Base-by-base conservation (phyloP, 2,797 vertebrate genomes). In the Phaenicophaeus curvirostris region DNA sequence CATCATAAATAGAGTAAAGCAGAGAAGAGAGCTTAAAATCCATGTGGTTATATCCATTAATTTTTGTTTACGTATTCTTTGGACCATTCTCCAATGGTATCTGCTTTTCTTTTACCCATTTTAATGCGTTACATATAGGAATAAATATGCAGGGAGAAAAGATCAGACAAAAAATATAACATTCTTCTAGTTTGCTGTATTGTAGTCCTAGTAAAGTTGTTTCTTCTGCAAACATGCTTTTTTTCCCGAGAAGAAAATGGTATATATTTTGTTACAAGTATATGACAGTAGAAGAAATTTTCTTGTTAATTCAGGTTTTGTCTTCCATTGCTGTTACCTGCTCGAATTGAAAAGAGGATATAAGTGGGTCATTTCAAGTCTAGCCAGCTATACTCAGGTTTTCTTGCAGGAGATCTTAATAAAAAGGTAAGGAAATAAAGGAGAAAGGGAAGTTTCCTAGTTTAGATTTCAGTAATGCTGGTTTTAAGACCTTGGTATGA, bases 401-500 rank as follows among this genome's bases (percentile, higher is more conserved):
- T 83, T 85, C 46, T 75, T 83, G 24, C 68, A 62, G 54, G 13
- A 83, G 30, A 65, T 69, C n/a, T 57, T 91, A 33, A 91, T 87
- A 75, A 89, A 91, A 75, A 95, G 57, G 21, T 27, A 62, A 28
- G 16, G 39, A 77, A 87, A 75, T 72, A 96, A 95, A 95, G 83
- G 50, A 85, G 58, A 75, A 66, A 35, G 74, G 61, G n/a, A 85
- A 86, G 46, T 51, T 87, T 81, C 35, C 12, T 27, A 25, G 81
- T 81, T 85, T 17, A 55, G 44, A 19, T 87, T 87, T 87, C 76
- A 57, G 48, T 74, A 61, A 53, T 57, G 48, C 57, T 85, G 41
- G 31, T 72, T 87, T 54, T 83, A 76, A 90, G 69, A 69, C 54
- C 62, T 90, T 8, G 0, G 51, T 68, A 6, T 69, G 73, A 88